Evolutionary conservation across 2,113 vertebrate species (phyloP), one percentile per base, ranked within the genome.

Genomic region (Ochotona curzoniae): DNA sequence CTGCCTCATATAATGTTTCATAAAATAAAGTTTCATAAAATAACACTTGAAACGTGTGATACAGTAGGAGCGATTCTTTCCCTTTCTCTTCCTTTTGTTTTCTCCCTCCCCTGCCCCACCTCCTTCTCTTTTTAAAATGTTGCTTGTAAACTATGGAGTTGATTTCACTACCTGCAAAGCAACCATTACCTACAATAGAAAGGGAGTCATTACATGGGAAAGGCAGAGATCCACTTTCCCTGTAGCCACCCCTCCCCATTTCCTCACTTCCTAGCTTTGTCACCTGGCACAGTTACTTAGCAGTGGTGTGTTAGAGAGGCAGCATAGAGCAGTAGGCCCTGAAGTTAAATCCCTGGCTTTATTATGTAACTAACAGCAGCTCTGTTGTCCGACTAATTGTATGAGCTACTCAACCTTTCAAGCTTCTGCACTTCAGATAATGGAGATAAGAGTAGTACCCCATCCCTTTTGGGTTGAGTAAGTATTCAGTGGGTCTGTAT

Each of bases 11-110:
- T 66, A 91, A 78, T 51, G 15, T 44, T 44, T 44, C 38, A 44
- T 44, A 66, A 93, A 87, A 28, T 83, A 83, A 91, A n/a, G 15
- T 71, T 94, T 94, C 70, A 28, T 51, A 54, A 60, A 95, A 60
- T 30, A 64, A 30, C 93, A 74, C 10, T 92, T 92, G 14, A 82
- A 17, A 94, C 26, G 47, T 79, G 49, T 82, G 60, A 12, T 51
- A 0, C 28, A 54, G 4, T 67, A 54, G 61, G 38, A 61, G 64
- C 4, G 91, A 54, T 76, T 85, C 9, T 60, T 38, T 69, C 17
- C 71, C 30, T 63, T 38, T 83, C 49, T 13, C 54, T 73, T 66
- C 57, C 6, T 57, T 66, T 70, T 61, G 18, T 69, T 64, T 69
- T 60, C 49, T 74, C 38, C 25, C 28, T 35, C 14, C 38, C 26